Conservation (phyloP, 2,113 vertebrate genomes). For the Gadus macrocephalus region DNA sequence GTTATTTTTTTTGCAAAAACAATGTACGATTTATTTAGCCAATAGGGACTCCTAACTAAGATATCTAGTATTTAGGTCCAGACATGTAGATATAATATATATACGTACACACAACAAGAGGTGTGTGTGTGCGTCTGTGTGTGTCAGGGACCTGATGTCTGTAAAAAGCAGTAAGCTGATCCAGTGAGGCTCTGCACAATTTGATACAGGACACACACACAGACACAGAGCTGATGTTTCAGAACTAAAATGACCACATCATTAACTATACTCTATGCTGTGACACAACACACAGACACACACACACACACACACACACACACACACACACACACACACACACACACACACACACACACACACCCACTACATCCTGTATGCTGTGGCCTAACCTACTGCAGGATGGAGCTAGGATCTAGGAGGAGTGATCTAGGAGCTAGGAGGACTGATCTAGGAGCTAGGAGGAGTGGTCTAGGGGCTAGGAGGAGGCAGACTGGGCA, state of each 20-base stretch:
- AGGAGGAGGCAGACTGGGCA: slow-evolving; percentile 16
- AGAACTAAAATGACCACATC: too few species aligned
- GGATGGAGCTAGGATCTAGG: too few species aligned
- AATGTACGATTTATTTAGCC: too few species aligned
- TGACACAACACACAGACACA: neutral
- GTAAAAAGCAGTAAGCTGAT: slow-evolving; percentile 53
- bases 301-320: slow-evolving; percentile 7
- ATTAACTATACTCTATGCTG: neutral
- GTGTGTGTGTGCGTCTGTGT: neutral
- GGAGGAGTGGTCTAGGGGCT: too few species aligned
- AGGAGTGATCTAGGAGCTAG: too few species aligned
- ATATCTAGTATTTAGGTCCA: too few species aligned
- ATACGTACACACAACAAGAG: neutral
- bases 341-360: slow-evolving; percentile 19
- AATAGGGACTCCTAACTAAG: too few species aligned
- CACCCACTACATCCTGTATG: neutral
- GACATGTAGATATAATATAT: too few species aligned
- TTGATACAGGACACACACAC: slow-evolving; percentile 43
- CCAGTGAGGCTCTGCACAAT: slow-evolving; percentile 54
- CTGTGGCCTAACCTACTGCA: too few species aligned
- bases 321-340: slow-evolving; percentile 14
- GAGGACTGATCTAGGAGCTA: too few species aligned
- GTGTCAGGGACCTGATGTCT: slow-evolving; percentile 46
- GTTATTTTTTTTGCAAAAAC: too few species aligned
- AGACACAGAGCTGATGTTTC: neutral